A percentile compares a stretch with the other conserved stretches of the same genome.
Evolutionary conservation across 2,888 invertebrate species (phyloP).

Genomic region (Apocheima hispidaria): DNA sequence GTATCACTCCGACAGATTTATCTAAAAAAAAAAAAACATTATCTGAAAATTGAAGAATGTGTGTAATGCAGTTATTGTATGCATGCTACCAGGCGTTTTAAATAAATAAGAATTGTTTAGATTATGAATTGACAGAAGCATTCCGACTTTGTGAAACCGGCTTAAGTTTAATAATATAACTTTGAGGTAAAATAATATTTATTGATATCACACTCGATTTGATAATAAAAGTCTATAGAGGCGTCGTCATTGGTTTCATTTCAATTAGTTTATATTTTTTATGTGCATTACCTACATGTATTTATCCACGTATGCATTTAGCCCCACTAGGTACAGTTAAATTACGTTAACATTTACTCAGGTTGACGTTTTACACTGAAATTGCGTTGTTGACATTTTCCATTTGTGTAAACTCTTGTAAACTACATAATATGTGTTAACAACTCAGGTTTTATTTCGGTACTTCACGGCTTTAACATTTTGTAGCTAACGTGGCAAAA

Average conservation of each 20-base stretch:
- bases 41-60: no score
- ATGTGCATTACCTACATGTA: slow-evolving; percentile 4
- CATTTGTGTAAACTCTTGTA: slow-evolving; percentile 34
- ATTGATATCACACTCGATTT: background rate
- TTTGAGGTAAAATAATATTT: background rate
- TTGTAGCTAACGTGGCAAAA: background rate
- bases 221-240: background rate
- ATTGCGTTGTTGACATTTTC: slow-evolving; percentile 42
- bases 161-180: background rate
- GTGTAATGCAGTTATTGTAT: no score
- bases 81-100: no score
- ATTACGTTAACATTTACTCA: slow-evolving; percentile 31
- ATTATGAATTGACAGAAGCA: no score
- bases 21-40: no score
- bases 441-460: slow-evolving; percentile 29
- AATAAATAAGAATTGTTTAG: no score
- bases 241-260: background rate
- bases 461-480: slow-evolving; percentile 11
- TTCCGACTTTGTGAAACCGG: no score
- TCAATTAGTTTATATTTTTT: background rate
- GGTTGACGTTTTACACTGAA: slow-evolving; percentile 29
- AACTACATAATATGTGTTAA: slow-evolving; percentile 29
- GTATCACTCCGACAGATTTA: no score
- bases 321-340: slow-evolving; percentile 21
- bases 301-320: slow-evolving; percentile 12